These are phyloP conservation scores for Napeogenes sylphis DNA, from an alignment of 2,888 invertebrate species.

Conservation along the genomic window DNA sequence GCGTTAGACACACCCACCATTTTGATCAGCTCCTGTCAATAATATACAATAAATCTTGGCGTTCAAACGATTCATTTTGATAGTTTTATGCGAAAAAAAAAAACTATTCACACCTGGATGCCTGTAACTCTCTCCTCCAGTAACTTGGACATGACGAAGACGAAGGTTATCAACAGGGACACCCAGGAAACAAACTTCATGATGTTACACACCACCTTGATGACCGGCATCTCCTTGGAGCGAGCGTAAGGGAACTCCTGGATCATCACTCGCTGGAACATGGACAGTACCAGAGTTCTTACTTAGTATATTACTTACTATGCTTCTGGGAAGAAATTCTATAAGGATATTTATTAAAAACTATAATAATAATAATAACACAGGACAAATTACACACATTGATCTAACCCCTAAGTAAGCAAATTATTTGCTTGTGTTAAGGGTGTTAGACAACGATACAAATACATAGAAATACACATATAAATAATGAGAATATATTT, in stretches of 20 bases:
- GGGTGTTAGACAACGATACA: no score
- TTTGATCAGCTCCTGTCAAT: slow-evolving; percentile 83
- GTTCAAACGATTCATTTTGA: no score
- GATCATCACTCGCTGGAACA: slow-evolving; percentile 51
- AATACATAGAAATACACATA: no score
- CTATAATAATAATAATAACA: no score
- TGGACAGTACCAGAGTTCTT: neutral
- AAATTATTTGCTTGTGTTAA: no score
- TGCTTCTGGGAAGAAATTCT: neutral
- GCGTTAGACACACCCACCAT: slow-evolving; percentile 84
- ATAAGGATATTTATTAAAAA: no score
- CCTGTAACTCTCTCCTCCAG: slow-evolving; percentile 52
- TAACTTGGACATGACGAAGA: slow-evolving; percentile 53
- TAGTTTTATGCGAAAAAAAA: neutral
- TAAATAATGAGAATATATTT: no score
- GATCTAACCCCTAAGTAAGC: no score
- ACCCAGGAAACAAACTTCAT: slow-evolving; percentile 36
- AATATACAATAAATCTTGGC: neutral
- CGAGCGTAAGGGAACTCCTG: slow-evolving; percentile 76
- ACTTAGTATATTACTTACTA: neutral
- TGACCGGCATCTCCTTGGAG: neutral
- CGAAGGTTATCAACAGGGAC: slow-evolving; percentile 69
- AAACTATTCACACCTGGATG: slow-evolving; percentile 40
- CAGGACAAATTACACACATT: no score
- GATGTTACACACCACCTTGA: slow-evolving; percentile 10